phyloP scores from a whole-genome alignment of 1,140 invertebrate genomes.

The Aphis gossypii region DNA sequence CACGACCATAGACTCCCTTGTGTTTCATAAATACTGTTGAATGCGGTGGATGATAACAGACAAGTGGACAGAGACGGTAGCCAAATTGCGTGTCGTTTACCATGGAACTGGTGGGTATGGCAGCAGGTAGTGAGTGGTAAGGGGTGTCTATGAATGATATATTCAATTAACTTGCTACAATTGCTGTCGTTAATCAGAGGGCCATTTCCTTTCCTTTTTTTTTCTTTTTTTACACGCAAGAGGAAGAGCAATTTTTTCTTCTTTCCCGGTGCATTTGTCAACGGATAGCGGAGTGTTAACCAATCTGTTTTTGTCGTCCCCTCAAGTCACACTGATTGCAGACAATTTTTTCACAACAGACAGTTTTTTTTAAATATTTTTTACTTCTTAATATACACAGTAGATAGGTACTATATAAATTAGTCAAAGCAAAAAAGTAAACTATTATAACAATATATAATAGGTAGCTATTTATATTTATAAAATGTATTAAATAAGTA shows the following conservation, averaged over 20 bases:
- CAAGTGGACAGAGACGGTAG: background rate
- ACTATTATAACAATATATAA: background rate
- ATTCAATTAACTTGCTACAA: conserved; percentile 58
- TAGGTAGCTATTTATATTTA: background rate
- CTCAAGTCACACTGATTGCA: conserved; percentile 38
- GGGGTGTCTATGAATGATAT: conserved; percentile 49
- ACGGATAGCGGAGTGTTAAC: conserved; percentile 3
- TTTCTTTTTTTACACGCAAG: conserved; percentile 5
- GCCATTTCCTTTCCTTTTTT: conserved; percentile 48
- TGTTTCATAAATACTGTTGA: conserved; percentile 34
- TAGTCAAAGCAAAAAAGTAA: background rate
- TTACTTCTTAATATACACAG: background rate
- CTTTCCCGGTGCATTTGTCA: conserved; percentile 29
- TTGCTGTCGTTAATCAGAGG: conserved; percentile 56
- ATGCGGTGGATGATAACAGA: background rate
- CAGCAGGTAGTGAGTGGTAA: background rate
- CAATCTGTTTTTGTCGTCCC: conserved; percentile 40
- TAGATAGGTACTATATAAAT: background rate
- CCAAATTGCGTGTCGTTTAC: conserved; percentile 37
- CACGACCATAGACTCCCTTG: conserved; percentile 19
- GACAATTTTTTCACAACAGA: conserved; percentile 46
- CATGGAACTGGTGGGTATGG: background rate
- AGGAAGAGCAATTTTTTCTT: conserved; percentile 36
- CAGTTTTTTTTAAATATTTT: conserved; percentile 11
- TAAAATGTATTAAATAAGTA: background rate